Evolutionary conservation across 2,888 invertebrate species (phyloP).

Genomic region (Rhodophaea formosa): DNA sequence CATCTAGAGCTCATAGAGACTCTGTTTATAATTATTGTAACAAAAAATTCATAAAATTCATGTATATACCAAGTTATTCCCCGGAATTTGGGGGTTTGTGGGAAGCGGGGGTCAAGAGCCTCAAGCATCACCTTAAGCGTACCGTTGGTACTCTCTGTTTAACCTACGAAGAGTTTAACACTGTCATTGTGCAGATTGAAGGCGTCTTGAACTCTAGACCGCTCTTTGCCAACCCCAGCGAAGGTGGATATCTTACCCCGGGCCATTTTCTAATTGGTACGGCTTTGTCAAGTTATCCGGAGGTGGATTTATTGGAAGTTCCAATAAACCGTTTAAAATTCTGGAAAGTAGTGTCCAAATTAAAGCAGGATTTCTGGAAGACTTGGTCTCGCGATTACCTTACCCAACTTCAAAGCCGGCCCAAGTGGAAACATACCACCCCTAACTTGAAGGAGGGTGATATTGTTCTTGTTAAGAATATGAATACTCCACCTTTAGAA

Average conservation of each 20-base stretch:
- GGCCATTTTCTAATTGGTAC: slow-evolving; percentile 27
- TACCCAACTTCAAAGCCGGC: slow-evolving; percentile 22
- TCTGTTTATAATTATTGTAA: slow-evolving; percentile 17
- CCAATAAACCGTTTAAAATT: slow-evolving; percentile 24
- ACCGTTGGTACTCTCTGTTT: slow-evolving; percentile 18
- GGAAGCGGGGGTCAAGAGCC: slow-evolving; percentile 24
- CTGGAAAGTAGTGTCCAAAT: slow-evolving; percentile 22
- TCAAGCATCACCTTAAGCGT: slow-evolving; percentile 21
- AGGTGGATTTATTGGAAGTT: slow-evolving; percentile 21
- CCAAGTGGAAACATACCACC: slow-evolving; percentile 18
- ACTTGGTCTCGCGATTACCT: slow-evolving; percentile 25
- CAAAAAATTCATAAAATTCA: slow-evolving; percentile 24
- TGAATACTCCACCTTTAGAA: slow-evolving; percentile 19
- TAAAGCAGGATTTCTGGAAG: slow-evolving; percentile 28
- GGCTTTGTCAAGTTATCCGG: slow-evolving; percentile 21
- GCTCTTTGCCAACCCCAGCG: slow-evolving; percentile 16
- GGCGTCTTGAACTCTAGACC: slow-evolving; percentile 22
- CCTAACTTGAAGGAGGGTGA: slow-evolving; percentile 19
- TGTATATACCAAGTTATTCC: slow-evolving; percentile 25
- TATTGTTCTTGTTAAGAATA: slow-evolving; percentile 12
- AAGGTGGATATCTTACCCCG: slow-evolving; percentile 24
- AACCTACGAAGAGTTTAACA: slow-evolving; percentile 23
- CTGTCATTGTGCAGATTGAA: slow-evolving; percentile 23
- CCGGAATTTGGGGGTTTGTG: slow-evolving; percentile 27
- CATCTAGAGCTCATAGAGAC: slow-evolving; percentile 5